Base-by-base conservation (phyloP, 2,888 invertebrate species). In the Tetropium fuscum region DNA sequence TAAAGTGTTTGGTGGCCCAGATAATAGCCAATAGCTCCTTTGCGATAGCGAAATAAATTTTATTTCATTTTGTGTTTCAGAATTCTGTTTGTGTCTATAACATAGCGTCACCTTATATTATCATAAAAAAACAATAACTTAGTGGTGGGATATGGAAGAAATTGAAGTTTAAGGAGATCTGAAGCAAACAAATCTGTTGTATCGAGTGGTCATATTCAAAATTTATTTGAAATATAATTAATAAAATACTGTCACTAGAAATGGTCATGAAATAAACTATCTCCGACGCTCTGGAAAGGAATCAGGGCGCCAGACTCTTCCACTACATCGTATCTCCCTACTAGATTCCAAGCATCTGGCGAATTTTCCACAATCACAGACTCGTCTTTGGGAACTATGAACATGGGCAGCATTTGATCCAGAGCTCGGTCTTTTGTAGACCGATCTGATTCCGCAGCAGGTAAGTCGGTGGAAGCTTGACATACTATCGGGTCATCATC, bases 271-370 rank as follows among this genome's bases (percentile, higher is more conserved):
- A 78, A 76, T n/a, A 78, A 66, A 20, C 69, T 71, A 7, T 73
- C 75, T 8, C 66, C 71, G 30, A 70, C 75, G 60, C 69, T 74
- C 45, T 76, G 72, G 53, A 79, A 80, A 0, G 79, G 80, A 43
- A 81, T 80, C 40, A 82, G 70, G 32, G 76, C 74, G 7, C 80
- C 81, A 5, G 81, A 79, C 68, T 80, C 80, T 68, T 80, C 80
- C 49, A 80, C 82, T 3, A 81, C 82, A 58, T 79, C 82, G 58
- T 81, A 83, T 66, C 75, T 78, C 25, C 78, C 81, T 32, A 80
- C 80, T 49, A 80, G 72, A 63, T 74, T 80, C 81, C 81, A 82
- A 2, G 78, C 66, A 51, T 80, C 80, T 2, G 71, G 61, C 22
- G 73, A 69, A 64, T 74, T 73, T 53, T 78, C 78, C 2, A 73